Conservation (phyloP, 2,113 vertebrate species). For the Nothoprocta pentlandii region DNA sequence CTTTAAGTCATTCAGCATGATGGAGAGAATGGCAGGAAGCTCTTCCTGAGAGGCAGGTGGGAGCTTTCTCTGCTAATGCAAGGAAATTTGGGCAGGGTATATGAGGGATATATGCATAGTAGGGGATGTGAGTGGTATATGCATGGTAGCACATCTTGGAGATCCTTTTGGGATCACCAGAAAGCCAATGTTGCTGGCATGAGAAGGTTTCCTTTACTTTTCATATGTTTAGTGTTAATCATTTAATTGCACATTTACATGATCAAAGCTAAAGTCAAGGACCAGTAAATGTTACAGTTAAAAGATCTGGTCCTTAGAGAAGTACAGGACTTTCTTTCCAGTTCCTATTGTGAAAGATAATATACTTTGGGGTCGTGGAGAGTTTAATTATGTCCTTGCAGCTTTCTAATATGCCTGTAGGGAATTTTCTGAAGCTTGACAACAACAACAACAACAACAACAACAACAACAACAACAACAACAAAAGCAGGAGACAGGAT, state of each 20-base stretch:
- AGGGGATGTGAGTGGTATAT: background rate
- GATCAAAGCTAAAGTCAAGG: background rate
- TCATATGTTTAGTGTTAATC: background rate
- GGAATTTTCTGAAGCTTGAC: constrained; percentile 18
- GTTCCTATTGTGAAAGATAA: background rate
- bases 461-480: background rate
- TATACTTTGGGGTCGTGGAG: background rate
- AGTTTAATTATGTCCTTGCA: constrained; percentile 32
- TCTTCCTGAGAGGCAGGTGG: background rate
- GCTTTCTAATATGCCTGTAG: constrained; percentile 7
- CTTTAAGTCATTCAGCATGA: background rate
- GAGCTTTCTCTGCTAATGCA: background rate
- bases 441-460: background rate
- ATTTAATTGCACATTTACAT: background rate
- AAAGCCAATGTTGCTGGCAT: background rate
- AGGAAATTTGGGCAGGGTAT: background rate
- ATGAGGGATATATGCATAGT: background rate
- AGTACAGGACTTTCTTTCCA: background rate
- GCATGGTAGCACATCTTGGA: background rate
- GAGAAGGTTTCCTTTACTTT: background rate
- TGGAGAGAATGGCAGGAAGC: background rate
- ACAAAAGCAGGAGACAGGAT: constrained; percentile 1
- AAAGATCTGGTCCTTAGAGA: background rate
- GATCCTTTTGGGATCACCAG: background rate
- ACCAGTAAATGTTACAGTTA: background rate